phyloP scores from a whole-genome alignment of 2,888 invertebrate species.

The Xanthia togata region DNA sequence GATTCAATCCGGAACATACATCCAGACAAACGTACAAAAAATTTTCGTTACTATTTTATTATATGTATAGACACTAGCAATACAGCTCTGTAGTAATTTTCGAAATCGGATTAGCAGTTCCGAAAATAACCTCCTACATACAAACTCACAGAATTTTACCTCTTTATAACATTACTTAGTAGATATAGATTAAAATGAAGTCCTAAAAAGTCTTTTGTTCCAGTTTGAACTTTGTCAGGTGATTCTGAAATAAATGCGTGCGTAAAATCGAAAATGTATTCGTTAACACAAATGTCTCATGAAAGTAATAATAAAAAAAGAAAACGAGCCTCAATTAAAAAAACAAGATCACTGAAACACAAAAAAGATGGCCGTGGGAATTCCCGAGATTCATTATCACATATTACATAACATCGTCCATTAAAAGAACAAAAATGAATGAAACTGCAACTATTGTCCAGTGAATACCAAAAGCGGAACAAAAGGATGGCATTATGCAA shows the following conservation, averaged over 20 bases:
- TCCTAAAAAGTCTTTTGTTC: not conserved
- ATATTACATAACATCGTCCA: slow-evolving; percentile 42
- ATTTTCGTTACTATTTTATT: not conserved
- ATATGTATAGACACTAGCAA: not conserved
- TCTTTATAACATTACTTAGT: too few relatives aligned
- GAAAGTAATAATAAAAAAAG: slow-evolving; percentile 15
- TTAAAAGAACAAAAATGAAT: slow-evolving; percentile 44
- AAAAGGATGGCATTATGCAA: slow-evolving; percentile 64
- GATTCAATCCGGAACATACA: not conserved
- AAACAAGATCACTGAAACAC: slow-evolving; percentile 14
- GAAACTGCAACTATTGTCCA: slow-evolving; percentile 47
- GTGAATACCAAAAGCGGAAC: slow-evolving; percentile 51
- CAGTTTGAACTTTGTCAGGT: not conserved
- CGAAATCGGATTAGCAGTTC: too few relatives aligned
- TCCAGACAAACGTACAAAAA: not conserved
- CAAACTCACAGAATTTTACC: too few relatives aligned
- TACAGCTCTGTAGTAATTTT: too few relatives aligned
- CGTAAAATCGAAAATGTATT: not conserved
- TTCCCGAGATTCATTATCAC: slow-evolving; percentile 26
- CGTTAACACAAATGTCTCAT: not conserved
- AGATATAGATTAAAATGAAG: too few relatives aligned
- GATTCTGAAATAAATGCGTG: not conserved
- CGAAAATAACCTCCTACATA: too few relatives aligned
- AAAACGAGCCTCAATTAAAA: not conserved
- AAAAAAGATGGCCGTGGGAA: slow-evolving; percentile 42